phyloP scores from a whole-genome alignment of 2,113 vertebrate species.

The Sula dactylatra region DNA sequence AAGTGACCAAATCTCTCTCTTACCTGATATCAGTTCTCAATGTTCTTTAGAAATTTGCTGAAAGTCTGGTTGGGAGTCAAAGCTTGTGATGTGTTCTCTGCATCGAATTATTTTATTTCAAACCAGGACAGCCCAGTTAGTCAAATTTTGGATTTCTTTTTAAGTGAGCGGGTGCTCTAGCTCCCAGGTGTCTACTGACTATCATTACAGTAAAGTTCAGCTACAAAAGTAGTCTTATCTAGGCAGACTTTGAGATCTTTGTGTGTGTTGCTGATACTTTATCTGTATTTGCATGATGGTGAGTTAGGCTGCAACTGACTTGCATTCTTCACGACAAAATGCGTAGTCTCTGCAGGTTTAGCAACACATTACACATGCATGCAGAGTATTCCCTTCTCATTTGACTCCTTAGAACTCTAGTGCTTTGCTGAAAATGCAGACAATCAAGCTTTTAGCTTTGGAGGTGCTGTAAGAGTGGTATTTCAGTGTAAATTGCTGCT shows the following conservation, averaged over 20 bases:
- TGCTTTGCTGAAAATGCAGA: neutral
- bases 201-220: neutral
- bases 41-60: neutral
- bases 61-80: neutral
- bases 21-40: neutral
- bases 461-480: neutral
- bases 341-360: neutral
- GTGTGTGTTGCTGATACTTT: neutral
- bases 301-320: neutral
- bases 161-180: neutral
- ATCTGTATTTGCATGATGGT: neutral
- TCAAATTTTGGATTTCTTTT: neutral
- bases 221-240: neutral
- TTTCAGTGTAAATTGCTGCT: neutral
- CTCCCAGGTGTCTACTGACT: neutral
- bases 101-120: neutral
- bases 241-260: neutral
- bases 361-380: fast-evolving
- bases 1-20: neutral
- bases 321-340: neutral
- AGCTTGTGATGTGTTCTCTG: neutral
- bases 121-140: neutral
- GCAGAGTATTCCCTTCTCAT: neutral
- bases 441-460: neutral
- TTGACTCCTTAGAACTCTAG: fast-evolving